Percentiles rank a stretch among this genome's conserved stretches.
Evolutionary conservation across 2,888 invertebrate genomes (phyloP).

Genomic region (Plusia festucae): DNA sequence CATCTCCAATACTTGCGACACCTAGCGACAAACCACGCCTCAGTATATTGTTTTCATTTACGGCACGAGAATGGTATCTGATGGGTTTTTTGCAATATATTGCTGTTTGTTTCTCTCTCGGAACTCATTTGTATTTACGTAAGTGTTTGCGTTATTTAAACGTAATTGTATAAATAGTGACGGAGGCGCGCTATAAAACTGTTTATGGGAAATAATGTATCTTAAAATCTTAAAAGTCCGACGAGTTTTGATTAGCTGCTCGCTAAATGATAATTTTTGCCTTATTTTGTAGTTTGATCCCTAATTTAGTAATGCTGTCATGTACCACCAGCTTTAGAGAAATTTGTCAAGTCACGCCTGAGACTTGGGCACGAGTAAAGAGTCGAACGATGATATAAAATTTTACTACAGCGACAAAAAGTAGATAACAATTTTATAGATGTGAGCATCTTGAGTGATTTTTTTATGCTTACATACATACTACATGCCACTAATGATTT

Average conservation of each 20-base stretch:
- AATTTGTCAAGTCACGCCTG: background rate
- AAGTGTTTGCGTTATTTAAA: constrained; percentile 30
- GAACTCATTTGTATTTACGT: constrained; percentile 52
- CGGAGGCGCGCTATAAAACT: constrained; percentile 9
- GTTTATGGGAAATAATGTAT: constrained; percentile 15
- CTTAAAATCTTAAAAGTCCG: background rate
- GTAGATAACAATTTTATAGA: constrained; percentile 26
- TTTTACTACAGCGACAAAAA: constrained; percentile 3
- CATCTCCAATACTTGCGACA: constrained; percentile 58
- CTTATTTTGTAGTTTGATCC: too few species aligned
- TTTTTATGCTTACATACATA: background rate
- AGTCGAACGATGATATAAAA: background rate
- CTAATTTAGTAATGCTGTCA: constrained; percentile 9
- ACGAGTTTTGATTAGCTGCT: too few species aligned
- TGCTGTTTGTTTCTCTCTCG: constrained; percentile 36
- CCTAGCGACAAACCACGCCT: constrained; percentile 53
- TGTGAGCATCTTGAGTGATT: constrained; percentile 3
- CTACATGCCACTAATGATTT: background rate
- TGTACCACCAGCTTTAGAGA: background rate
- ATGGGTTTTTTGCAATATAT: constrained; percentile 47
- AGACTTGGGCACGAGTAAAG: background rate
- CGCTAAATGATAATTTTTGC: too few species aligned
- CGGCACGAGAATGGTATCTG: constrained; percentile 28
- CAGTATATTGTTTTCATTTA: constrained; percentile 44
- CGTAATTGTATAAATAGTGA: constrained; percentile 10